Evolutionary conservation across 2,888 invertebrate species (phyloP).

Genomic region (Agrypnus murinus): DNA sequence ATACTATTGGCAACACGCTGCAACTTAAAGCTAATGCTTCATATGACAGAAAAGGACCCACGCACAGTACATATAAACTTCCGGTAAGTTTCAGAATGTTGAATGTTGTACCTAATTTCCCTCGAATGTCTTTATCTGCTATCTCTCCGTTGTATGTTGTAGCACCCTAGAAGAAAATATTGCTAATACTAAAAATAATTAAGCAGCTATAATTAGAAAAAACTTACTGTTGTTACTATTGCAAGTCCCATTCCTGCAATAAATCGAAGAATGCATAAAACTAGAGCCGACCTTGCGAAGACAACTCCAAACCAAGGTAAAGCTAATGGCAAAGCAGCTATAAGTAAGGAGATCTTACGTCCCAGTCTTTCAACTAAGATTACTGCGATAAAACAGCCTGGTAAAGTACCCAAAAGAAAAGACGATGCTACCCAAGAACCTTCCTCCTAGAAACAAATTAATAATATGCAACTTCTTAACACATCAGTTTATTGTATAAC

Average conservation of each 20-base stretch:
- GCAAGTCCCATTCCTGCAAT: constrained; percentile 82
- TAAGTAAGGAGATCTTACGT: constrained; percentile 73
- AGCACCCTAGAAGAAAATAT: constrained; percentile 63
- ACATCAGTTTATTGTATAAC: neutral
- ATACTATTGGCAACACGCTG: constrained; percentile 64
- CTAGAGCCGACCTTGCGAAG: constrained; percentile 63
- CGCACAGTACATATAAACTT: constrained; percentile 66
- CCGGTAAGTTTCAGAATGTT: constrained; percentile 68
- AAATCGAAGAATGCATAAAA: constrained; percentile 77
- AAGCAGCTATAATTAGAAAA: constrained; percentile 1
- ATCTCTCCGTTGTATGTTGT: constrained; percentile 71
- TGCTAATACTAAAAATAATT: too few species aligned
- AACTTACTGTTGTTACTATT: constrained; percentile 67
- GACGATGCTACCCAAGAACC: constrained; percentile 76
- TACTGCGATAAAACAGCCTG: constrained; percentile 75
- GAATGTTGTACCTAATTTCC: constrained; percentile 66
- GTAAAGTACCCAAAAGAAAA: constrained; percentile 73
- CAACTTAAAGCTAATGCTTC: constrained; percentile 64
- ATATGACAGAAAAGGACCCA: constrained; percentile 69
- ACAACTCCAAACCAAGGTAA: constrained; percentile 71
- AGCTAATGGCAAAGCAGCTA: constrained; percentile 73
- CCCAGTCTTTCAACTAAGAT: constrained; percentile 75
- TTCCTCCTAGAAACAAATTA: constrained; percentile 67
- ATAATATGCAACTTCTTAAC: neutral
- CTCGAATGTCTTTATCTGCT: constrained; percentile 69